phyloP scores from a whole-genome alignment of 2,113 vertebrate species.

The Astatotilapia flaviijosephi region DNA sequence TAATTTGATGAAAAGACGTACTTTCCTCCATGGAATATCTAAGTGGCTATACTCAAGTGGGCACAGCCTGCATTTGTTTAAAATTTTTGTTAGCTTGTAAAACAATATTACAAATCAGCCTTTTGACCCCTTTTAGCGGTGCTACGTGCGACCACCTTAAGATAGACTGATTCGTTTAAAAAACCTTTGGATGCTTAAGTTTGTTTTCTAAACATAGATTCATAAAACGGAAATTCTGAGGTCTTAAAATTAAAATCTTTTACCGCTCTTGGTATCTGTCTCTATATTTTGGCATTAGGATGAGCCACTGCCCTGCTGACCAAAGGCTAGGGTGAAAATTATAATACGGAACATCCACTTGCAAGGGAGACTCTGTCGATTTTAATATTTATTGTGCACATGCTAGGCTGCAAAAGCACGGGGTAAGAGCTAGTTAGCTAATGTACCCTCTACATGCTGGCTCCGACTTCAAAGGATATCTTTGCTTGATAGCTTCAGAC shows the following conservation, averaged over 20 bases:
- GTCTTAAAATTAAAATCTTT: conserved; percentile 15
- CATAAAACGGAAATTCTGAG: not conserved
- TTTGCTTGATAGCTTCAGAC: conserved; percentile 34
- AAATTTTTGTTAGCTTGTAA: not conserved
- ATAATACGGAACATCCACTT: conserved; percentile 50
- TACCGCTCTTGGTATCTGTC: not conserved
- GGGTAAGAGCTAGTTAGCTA: conserved; percentile 18
- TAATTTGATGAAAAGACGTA: not conserved
- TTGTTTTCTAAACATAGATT: not conserved
- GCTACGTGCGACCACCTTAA: not conserved
- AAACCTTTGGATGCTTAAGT: not conserved
- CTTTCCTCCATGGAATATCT: no score
- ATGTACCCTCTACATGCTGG: conserved; percentile 22
- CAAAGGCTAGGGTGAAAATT: conserved; percentile 27
- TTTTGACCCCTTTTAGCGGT: not conserved
- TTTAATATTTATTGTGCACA: conserved; percentile 51
- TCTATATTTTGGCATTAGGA: conserved; percentile 5
- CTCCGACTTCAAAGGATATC: conserved; percentile 32
- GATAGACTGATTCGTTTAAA: not conserved
- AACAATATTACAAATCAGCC: not conserved
- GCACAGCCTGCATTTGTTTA: not conserved
- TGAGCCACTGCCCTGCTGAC: not conserved
- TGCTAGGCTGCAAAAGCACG: not conserved
- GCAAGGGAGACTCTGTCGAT: not conserved
- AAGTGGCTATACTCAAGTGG: not conserved